These are phyloP conservation scores for Oreochromis grahami DNA, from an alignment of 2,797 vertebrate species.

Conservation along the genomic window DNA sequence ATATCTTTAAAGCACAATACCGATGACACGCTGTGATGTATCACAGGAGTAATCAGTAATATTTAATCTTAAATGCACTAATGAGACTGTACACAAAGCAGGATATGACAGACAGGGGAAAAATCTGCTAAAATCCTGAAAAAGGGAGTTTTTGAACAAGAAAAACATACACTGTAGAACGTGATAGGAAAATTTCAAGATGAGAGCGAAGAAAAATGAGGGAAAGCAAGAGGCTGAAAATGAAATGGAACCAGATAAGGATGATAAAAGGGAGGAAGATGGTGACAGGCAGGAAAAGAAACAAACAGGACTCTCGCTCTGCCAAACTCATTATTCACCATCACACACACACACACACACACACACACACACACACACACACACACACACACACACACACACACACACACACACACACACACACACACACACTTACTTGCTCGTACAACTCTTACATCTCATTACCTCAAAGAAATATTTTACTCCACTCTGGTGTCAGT, in stretches of 20 bases:
- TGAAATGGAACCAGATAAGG: conserved; percentile 17
- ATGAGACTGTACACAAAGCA: neutral
- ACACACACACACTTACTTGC: neutral
- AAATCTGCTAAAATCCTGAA: neutral
- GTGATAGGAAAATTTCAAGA: neutral
- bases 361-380: neutral
- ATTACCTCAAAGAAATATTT: conserved; percentile 29
- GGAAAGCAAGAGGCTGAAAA: conserved; percentile 5
- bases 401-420: neutral
- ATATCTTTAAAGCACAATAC: neutral
- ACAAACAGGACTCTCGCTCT: neutral
- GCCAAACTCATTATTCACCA: conserved; percentile 21
- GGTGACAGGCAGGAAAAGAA: conserved; percentile 15
- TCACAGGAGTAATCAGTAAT: neutral
- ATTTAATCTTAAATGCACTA: neutral
- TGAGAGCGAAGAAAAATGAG: neutral
- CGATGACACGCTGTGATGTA: neutral
- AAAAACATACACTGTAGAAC: neutral
- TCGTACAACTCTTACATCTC: conserved; percentile 7
- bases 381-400: neutral
- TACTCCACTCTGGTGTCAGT: neutral
- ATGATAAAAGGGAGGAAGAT: conserved; percentile 1
- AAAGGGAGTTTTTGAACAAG: neutral
- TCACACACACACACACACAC: neutral
- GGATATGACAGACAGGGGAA: neutral